These are phyloP conservation scores for Nesoenas mayeri DNA, from an alignment of 2,113 vertebrate genomes.

Conservation along the genomic window DNA sequence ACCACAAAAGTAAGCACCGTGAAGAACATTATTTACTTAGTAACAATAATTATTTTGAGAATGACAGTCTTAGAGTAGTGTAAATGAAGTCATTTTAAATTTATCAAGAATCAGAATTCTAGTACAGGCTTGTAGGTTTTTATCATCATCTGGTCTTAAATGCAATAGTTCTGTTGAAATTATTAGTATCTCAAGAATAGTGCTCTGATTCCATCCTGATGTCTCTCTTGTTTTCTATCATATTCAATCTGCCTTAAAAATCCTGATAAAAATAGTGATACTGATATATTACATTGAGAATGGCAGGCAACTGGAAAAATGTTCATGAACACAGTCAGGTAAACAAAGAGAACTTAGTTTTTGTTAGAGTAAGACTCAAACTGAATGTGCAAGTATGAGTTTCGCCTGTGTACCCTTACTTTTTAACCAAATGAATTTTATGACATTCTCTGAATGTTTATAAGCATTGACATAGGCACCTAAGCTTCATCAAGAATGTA, in stretches of 20 bases:
- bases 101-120: neutral
- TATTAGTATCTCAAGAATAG: neutral
- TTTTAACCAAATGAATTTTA: neutral
- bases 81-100: neutral
- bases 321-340: neutral
- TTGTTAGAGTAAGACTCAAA: neutral
- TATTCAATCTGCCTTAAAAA: neutral
- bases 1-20: neutral
- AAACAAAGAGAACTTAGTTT: neutral
- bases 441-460: neutral
- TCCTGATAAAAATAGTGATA: neutral
- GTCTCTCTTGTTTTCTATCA: neutral
- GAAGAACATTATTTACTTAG: neutral
- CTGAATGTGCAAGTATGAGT: neutral
- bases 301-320: neutral
- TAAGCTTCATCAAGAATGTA: neutral
- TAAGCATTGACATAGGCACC: neutral
- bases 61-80: neutral
- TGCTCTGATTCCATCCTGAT: neutral
- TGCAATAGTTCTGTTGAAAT: neutral
- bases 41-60: neutral
- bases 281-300: neutral
- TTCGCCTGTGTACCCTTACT: neutral
- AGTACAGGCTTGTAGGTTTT: neutral
- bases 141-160: neutral